These are phyloP conservation scores for Nesoenas mayeri DNA, from an alignment of 2,113 vertebrate genomes.

Conservation along the genomic window DNA sequence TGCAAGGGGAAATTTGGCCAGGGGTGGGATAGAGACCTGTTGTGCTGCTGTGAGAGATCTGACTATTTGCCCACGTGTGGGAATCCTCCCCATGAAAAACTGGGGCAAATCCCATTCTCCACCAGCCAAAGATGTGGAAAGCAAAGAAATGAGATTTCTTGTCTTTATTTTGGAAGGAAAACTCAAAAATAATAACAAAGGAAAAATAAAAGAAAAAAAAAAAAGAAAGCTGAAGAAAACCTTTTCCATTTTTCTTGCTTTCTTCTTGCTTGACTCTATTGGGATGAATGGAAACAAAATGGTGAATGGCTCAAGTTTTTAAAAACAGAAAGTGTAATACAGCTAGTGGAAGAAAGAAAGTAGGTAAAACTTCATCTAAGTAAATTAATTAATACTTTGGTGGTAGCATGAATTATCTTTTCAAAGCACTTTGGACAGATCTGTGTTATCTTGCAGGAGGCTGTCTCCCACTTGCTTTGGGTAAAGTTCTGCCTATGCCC, in stretches of 20 bases:
- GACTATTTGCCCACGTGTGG: background rate
- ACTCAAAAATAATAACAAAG: background rate
- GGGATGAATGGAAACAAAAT: background rate
- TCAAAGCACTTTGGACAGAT: background rate
- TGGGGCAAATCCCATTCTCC: background rate
- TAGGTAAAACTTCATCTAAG: background rate
- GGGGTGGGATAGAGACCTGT: background rate
- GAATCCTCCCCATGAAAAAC: background rate
- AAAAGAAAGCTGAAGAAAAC: background rate
- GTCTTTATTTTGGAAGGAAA: background rate
- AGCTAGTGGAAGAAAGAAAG: background rate
- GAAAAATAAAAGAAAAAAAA: background rate
- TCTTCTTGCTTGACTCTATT: background rate
- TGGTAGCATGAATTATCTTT: background rate
- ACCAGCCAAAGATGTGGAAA: background rate
- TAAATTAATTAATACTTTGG: background rate
- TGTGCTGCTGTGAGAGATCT: fast-evolving
- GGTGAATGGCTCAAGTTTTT: background rate
- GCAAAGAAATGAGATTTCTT: background rate
- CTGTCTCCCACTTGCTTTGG: background rate
- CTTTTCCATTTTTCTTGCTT: background rate
- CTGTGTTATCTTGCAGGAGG: background rate
- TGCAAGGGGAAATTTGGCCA: background rate
- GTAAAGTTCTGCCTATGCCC: background rate
- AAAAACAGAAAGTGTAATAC: background rate